phyloP scores from a whole-genome alignment of 1,140 invertebrate genomes.

The Aphis gossypii region DNA sequence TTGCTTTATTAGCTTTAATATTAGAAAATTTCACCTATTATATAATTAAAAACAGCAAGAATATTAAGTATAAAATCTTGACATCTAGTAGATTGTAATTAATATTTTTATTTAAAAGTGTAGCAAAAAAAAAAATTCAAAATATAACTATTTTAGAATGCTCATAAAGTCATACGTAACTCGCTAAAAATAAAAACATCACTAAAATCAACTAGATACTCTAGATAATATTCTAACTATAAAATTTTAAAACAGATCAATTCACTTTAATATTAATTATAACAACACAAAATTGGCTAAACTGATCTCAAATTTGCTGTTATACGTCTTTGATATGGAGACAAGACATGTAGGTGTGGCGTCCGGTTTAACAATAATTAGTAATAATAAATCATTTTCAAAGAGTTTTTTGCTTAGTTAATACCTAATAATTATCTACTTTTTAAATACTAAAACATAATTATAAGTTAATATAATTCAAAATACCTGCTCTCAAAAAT shows the following conservation, averaged over 20 bases:
- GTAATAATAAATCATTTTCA: not conserved
- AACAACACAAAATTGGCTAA: not conserved
- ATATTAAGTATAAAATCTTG: too few relatives aligned
- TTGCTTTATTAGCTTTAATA: not conserved
- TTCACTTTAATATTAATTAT: not conserved
- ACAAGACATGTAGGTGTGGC: not conserved
- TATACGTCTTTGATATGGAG: not conserved
- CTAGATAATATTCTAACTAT: not conserved
- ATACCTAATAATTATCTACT: not conserved
- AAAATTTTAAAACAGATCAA: not conserved
- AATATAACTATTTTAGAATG: too few relatives aligned
- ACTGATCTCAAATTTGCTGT: not conserved
- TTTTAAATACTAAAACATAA: too few relatives aligned
- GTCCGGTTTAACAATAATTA: not conserved
- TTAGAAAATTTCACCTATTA: not conserved
- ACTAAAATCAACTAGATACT: too few relatives aligned
- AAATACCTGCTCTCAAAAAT: not conserved
- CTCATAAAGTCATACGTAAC: too few relatives aligned
- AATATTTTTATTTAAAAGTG: too few relatives aligned
- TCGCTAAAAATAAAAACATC: too few relatives aligned
- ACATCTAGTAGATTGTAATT: too few relatives aligned
- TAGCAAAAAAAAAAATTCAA: too few relatives aligned
- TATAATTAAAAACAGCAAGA: too few relatives aligned
- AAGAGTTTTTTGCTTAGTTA: not conserved
- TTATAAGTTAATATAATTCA: too few relatives aligned